Base-by-base conservation (phyloP, 2,797 vertebrate species). In the Pogonophryne albipinna region DNA sequence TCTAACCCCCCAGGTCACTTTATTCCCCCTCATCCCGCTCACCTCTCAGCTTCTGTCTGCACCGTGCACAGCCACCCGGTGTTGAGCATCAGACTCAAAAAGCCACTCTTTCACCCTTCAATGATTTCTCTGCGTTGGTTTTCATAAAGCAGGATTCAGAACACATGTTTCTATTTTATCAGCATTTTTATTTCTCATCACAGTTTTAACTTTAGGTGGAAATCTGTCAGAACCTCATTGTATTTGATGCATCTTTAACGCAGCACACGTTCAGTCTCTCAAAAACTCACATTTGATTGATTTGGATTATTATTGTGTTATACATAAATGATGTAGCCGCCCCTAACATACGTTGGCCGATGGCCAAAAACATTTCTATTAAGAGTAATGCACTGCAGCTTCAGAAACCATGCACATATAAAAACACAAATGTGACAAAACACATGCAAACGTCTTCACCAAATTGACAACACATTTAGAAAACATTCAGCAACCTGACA, bases 1-100 rank as follows among this genome's bases (percentile, higher is more conserved):
- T 82, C 71, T 51, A 80, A 57, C 80, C 84, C 78, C 70, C 77
- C 7, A 68, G 91, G 91, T 90, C 88, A 92, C 90, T 92, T 82
- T 86, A 85, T 87, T 91, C 83, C 85, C 84, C 83, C 83, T 77
- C 80, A 81, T 83, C 83, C 78, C 75, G 23, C 79, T 86, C 84
- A 71, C 84, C 85, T 78, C 85, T 69, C 82, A 77, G 85, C 60
- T 52, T 61, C 76, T 66, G 74, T 69, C 68, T 72, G 68, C 70
- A 57, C 70, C 68, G 60, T 44, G 38, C 59, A 69, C 70, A 76
- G 58, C 58, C 56, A 64, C 73, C 71, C 61, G 68, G 68, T 44
- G 69, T 56, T 51, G 50, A 77, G 67, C 77, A 67, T 58, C 74
- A 49, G 78, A 79, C 69, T 71, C 16, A 4, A 86, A 86, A 89